Evolutionary conservation across 1,140 invertebrate genomes (phyloP), one percentile per base, ranked within the genome.

Genomic region (Papilio helenus): DNA sequence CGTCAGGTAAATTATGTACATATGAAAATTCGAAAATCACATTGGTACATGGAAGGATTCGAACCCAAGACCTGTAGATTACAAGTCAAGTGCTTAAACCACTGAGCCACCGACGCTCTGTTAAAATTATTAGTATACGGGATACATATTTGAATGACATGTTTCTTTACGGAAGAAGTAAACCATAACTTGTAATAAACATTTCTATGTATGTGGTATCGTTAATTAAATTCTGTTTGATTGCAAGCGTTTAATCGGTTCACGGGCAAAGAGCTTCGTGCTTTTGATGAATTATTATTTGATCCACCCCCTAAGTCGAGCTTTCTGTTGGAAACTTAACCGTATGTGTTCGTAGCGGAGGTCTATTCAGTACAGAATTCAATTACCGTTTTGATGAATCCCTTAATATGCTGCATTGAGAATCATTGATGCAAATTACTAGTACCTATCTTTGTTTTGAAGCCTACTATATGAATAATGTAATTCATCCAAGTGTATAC

Each of bases 221-320:
- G n/a, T 20, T 20, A 55, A 55, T 55, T 55, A 10, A 58, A 39
- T 39, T 39, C 34, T 20, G 18, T 61, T 14, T 61, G 23, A 14
- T 23, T 61, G 58, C 10, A 26, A 61, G 23, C 23, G 23, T 29
- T 29, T 61, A 26, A 61, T 61, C 58, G 58, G 26, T 26, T 61
- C 58, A 61, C 23, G 23, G 58, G 20, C 23, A 14, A 61, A 61
- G 58, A 23, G 26, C 10, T 61, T 61, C 10, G 4, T 16, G 26
- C 26, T 18, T 68, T 68, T 68, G 26, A 68, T 68, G 12, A 29
- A 29, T 29, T 65, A 65, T 65, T 65, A 65, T 65, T 68, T 29
- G 26, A 68, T 68, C 23, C 23, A 16, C 2, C 12, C 55, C 1
- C 14, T 29, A 68, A 68, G 26, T 29, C 26, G 61, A 68, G 61